phyloP scores from a whole-genome alignment of 2,888 invertebrate species.

The Synergus itoensis region DNA sequence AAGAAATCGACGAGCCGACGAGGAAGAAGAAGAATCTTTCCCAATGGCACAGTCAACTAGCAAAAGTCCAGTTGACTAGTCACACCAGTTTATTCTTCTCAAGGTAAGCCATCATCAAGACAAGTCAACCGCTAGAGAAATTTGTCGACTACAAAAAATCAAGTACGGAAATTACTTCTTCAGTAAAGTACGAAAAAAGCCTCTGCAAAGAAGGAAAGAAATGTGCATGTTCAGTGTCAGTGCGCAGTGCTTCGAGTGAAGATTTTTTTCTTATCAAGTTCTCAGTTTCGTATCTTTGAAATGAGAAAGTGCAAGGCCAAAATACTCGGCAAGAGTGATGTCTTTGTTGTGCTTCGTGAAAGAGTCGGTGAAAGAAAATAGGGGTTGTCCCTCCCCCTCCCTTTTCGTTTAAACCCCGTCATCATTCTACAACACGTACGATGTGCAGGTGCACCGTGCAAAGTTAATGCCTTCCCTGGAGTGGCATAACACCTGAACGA shows the following conservation, averaged over 20 bases:
- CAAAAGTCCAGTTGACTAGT: conserved; percentile 80
- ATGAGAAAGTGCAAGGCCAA: conserved; percentile 10
- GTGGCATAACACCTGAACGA: conserved; percentile 36
- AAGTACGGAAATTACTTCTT: background rate
- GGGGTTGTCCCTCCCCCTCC: conserved; percentile 1
- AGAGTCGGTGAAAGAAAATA: conserved; percentile 31
- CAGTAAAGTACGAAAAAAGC: background rate
- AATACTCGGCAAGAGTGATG: conserved; percentile 7
- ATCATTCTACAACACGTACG: conserved; percentile 40
- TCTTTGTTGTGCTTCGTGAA: conserved; percentile 20
- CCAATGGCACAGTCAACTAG: conserved; percentile 84
- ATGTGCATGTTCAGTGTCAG: conserved; percentile 27
- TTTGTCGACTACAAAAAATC: background rate
- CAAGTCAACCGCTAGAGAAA: background rate
- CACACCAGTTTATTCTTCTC: conserved; percentile 67
- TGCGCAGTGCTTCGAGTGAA: conserved; percentile 24
- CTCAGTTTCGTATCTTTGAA: background rate
- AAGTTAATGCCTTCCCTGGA: conserved; percentile 39
- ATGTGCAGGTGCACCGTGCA: conserved; percentile 39
- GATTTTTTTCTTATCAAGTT: background rate
- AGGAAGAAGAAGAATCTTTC: conserved; percentile 55
- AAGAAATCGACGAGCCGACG: conserved; percentile 46
- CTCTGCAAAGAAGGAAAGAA: background rate
- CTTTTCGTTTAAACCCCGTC: conserved; percentile 20
- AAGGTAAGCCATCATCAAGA: conserved; percentile 50